Base-by-base conservation (phyloP, 2,797 vertebrate species). In the Helicolenus hilgendorfi region DNA sequence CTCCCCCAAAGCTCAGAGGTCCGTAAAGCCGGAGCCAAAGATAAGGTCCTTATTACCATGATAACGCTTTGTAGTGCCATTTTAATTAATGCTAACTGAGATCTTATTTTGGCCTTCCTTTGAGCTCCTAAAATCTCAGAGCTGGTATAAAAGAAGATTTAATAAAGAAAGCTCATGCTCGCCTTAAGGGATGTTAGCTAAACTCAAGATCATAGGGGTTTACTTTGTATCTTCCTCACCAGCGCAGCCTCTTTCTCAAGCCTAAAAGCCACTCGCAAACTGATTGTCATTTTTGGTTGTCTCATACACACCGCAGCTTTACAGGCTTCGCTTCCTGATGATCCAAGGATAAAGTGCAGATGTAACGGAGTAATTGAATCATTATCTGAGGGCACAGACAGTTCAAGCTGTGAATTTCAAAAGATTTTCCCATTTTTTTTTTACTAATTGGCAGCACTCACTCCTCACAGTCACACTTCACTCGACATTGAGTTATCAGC, bases 11-110 rank as follows among this genome's bases (percentile, higher is more conserved):
- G 69, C 62, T 81, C 75, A 4, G 24, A 71, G 69, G 64, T 85
- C 77, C 59, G 26, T 82, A 84, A 72, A 89, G 85, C 86, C 80
- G 31, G 45, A 59, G 74, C 72, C 29, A 58, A 14, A 78, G 83
- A 94, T 92, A 79, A 89, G 20, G 33, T 45, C 83, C 73, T 78
- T 87, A 75, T 82, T 86, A 89, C 72, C 62, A 76, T 38, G 80
- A 90, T 86, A 85, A 77, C 33, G 8, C 75, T 79, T 79, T 91
- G 86, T 75, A 83, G 85, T 88, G 86, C 88, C 82, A 81, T 89
- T 92, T 77, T 93, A 90, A 93, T 95, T 94, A 92, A 93, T 78
- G 85, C 59, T 27, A 87, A 85, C 53, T 67, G 29, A 83, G 78
- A 85, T 86, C 59, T 82, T 80, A 87, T 84, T 92, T 89, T 79